Evolutionary conservation across 2,797 vertebrate genomes (phyloP), one percentile per base, ranked within the genome.

Genomic region (Alfaro cultratus): DNA sequence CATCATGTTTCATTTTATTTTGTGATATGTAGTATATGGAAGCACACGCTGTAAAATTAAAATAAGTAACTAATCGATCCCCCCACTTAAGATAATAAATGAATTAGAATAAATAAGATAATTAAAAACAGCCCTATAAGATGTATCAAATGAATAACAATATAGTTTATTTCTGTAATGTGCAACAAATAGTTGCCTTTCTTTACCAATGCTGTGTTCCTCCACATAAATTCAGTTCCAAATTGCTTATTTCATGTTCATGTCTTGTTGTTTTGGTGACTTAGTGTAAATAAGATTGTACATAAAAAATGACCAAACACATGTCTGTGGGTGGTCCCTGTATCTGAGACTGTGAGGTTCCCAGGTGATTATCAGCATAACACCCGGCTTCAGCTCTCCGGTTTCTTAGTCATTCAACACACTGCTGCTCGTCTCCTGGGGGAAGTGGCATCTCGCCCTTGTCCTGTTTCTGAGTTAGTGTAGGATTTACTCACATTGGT

Each of bases 391-490:
- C 67, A 23, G n/a, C 53, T 79, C 64, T 15, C 26, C 39, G 53
- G 53, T 78, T 70, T 60, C 46, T 36, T 62, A 39, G 31, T 4
- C 62, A 78, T 26, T 34, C 29, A 29, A 9, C 75, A 51, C 46
- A 29, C 60, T 47, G 47, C 51, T 57, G n/a, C 79, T 31, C 12
- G 23, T 74, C 60, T 80, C 78, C 39, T 39, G 36, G 46, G 80
- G 18, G 43, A 41, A 41, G 21, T 74, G 60, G 21, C 21, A 1
- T 51, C 62, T 75, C 68, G 57, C 77, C 80, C 11, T 73, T 76
- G 64, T 74, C 79, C 76, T 79, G 45, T 73, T 75, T 67, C 79
- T 83, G 46, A 91, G 84, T 87, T 84, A 86, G 67, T 5, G 0
- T 9, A 4, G 5, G 68, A 13, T 39, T 79, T 82, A 39, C 55